Percentiles rank a stretch among this genome's conserved stretches.
phyloP scores from a whole-genome alignment of 2,888 invertebrate genomes.

The Stegana nigrithorax region DNA sequence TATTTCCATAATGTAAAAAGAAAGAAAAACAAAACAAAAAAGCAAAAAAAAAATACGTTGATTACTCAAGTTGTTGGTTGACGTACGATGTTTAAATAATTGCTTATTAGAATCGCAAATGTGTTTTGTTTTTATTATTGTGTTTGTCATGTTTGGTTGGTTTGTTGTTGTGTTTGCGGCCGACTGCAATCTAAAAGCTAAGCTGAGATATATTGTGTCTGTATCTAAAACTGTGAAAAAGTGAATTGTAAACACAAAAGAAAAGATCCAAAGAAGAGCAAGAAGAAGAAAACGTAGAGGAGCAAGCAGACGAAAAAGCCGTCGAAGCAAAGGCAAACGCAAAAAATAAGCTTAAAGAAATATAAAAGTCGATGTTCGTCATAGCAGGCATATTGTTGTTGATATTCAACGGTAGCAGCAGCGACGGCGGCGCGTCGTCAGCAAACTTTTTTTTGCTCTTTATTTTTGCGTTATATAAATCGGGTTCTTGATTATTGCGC shows the following conservation, averaged over 20 bases:
- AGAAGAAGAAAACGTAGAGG: too few species aligned
- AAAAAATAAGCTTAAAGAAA: conserved; percentile 10
- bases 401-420: conserved; percentile 37
- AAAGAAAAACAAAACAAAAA: conserved; percentile 3
- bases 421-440: conserved; percentile 31
- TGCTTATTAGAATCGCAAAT: too few species aligned
- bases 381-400: too few species aligned
- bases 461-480: conserved; percentile 34
- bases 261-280: conserved; percentile 33
- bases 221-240: conserved; percentile 39
- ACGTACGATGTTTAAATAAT: not conserved
- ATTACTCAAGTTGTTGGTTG: not conserved
- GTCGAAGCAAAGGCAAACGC: too few species aligned
- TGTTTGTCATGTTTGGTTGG: conserved; percentile 32
- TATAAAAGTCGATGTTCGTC: conserved; percentile 3
- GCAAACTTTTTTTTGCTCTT: conserved; percentile 17
- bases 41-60: not conserved
- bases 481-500: conserved; percentile 35
- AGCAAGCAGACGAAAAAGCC: too few species aligned
- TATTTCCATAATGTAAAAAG: too few species aligned
- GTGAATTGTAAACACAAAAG: not conserved
- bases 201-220: conserved; percentile 50
- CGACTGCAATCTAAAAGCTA: conserved; percentile 11
- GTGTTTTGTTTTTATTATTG: not conserved
- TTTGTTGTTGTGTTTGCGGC: conserved; percentile 1